Evolutionary conservation across 2,888 invertebrate species (phyloP).

Genomic region (Didymodactylos carnosus): DNA sequence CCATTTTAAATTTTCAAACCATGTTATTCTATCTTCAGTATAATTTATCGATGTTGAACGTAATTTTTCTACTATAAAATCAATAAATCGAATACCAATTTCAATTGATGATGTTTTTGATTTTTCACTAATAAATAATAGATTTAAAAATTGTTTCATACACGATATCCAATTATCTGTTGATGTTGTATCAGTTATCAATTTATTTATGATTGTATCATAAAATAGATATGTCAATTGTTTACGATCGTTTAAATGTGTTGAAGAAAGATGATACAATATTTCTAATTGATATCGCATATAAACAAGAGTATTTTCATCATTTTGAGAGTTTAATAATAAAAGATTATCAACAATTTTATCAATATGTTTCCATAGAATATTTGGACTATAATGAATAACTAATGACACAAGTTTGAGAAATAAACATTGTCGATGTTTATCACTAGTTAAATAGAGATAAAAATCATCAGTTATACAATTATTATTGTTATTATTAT

Average conservation of each 20-base stretch:
- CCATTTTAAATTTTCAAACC: background rate
- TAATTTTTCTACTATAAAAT: background rate
- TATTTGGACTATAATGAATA: background rate
- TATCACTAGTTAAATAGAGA: too few species aligned
- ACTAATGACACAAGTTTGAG: background rate
- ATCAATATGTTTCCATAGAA: background rate
- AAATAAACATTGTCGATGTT: background rate
- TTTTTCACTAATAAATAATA: background rate
- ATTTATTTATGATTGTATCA: background rate
- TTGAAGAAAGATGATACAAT: too few species aligned
- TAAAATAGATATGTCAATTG: background rate
- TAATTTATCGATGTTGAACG: background rate
- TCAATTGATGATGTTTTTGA: background rate
- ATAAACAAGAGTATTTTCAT: background rate
- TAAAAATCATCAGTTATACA: background rate
- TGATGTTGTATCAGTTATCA: background rate
- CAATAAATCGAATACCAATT: too few species aligned
- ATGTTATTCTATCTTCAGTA: background rate
- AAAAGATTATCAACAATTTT: background rate
- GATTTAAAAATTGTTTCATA: background rate
- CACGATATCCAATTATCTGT: background rate
- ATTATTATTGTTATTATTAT: background rate
- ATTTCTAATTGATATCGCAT: background rate
- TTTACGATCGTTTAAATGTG: too few species aligned
- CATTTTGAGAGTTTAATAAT: background rate